Percentiles rank a stretch among this genome's conserved stretches.
Evolutionary conservation across 2,888 invertebrate species (phyloP).

Genomic region (Alsophila aescularia): DNA sequence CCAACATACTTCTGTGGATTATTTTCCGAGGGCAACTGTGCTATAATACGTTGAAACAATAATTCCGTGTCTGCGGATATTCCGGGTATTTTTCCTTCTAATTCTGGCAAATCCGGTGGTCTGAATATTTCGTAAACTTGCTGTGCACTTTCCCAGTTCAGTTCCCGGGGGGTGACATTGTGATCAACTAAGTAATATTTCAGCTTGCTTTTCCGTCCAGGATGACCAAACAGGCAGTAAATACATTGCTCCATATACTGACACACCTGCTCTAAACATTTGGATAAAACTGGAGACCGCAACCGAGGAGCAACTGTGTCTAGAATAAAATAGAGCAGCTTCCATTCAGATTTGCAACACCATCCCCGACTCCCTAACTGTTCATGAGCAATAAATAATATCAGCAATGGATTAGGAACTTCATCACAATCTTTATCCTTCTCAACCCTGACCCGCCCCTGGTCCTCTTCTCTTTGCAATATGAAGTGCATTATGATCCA

Average conservation of each 20-base stretch:
- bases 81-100: constrained; percentile 89
- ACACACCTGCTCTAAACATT: constrained; percentile 87
- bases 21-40: constrained; percentile 87
- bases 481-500: constrained; percentile 94
- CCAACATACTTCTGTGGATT: constrained; percentile 87
- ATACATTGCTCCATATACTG: constrained; percentile 92
- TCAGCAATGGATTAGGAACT: constrained; percentile 89
- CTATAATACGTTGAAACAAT: constrained; percentile 88
- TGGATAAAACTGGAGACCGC: constrained; percentile 86
- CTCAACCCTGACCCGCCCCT: constrained; percentile 82
- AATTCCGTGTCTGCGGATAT: constrained; percentile 93
- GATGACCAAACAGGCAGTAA: constrained; percentile 94
- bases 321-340: constrained; percentile 90
- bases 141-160: constrained; percentile 90
- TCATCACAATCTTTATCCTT: constrained; percentile 80
- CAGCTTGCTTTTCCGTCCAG: constrained; percentile 86
- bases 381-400: constrained; percentile 93
- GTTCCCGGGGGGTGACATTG: constrained; percentile 87
- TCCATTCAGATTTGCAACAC: constrained; percentile 91
- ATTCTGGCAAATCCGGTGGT: constrained; percentile 91
- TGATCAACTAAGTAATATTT: constrained; percentile 88
- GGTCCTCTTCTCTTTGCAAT: constrained; percentile 89
- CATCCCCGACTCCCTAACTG: constrained; percentile 90
- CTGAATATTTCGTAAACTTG: constrained; percentile 92
- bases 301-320: constrained; percentile 89